Percentiles rank a stretch among this genome's conserved stretches.
phyloP scores from a whole-genome alignment of 2,113 vertebrate species.

The Sarotherodon lohbergeri region DNA sequence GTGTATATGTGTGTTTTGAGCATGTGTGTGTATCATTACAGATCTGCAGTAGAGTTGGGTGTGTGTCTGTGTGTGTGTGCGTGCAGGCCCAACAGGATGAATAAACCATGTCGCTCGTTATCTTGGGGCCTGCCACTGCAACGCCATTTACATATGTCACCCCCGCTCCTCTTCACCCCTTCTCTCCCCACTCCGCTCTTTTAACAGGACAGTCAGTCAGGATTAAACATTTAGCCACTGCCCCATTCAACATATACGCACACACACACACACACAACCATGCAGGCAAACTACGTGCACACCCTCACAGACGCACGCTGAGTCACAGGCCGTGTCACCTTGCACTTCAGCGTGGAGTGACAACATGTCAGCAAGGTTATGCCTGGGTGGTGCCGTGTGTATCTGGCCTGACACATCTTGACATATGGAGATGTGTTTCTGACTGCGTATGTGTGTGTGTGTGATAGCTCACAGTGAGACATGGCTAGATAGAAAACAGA shows the following conservation, averaged over 20 bases:
- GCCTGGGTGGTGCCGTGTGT: constrained; percentile 13
- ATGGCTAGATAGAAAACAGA: constrained; percentile 7
- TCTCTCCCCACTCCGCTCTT: not conserved
- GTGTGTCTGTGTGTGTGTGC: not conserved
- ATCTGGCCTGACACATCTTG: constrained; percentile 29
- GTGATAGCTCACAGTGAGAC: not conserved
- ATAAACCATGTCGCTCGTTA: constrained; percentile 59
- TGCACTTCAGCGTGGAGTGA: constrained; percentile 49
- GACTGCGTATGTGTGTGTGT: not conserved
- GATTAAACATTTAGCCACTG: constrained; percentile 34
- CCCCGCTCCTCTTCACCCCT: constrained; percentile 18
- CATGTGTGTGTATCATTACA: not conserved
- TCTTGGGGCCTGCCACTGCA: constrained; percentile 40
- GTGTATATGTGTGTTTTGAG: not conserved
- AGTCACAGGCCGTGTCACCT: constrained; percentile 30
- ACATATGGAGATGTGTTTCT: constrained; percentile 44
- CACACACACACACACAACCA: not conserved
- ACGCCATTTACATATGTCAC: constrained; percentile 57
- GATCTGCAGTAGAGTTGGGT: constrained; percentile 2
- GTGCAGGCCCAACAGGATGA: constrained; percentile 10
- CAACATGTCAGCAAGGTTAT: constrained; percentile 45
- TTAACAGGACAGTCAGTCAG: constrained; percentile 51
- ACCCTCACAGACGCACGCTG: not conserved
- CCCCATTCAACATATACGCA: not conserved
- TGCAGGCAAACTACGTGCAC: not conserved